phyloP scores from a whole-genome alignment of 2,797 vertebrate species.

The Acridotheres tristis region DNA sequence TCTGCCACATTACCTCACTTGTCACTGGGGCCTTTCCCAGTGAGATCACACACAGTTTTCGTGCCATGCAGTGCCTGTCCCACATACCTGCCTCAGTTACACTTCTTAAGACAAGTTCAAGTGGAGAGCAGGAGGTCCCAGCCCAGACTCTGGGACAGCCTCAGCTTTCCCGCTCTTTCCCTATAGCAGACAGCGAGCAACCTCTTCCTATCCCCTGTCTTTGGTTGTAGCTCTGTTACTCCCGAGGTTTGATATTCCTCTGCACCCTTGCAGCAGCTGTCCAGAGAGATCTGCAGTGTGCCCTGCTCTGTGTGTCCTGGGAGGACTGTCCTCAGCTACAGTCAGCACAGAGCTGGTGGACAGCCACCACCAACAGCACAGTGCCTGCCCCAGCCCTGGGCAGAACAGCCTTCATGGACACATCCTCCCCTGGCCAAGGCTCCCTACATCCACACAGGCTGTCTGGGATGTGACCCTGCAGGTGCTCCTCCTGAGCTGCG shows the following conservation, averaged over 20 bases:
- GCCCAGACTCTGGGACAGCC: not conserved
- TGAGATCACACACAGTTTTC: not conserved
- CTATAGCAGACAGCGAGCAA: not conserved
- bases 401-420: not conserved
- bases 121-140: not conserved
- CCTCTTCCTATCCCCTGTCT: not conserved
- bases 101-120: not conserved
- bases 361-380: not conserved
- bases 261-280: not conserved
- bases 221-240: not conserved
- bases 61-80: accelerated
- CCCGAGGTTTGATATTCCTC: not conserved
- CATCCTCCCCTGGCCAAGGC: not conserved
- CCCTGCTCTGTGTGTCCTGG: not conserved
- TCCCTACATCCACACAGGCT: not conserved
- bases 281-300: not conserved
- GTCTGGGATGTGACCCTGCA: not conserved
- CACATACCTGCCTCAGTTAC: not conserved
- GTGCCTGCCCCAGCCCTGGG: not conserved
- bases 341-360: not conserved
- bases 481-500: not conserved
- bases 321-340: not conserved
- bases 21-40: not conserved
- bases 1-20: not conserved
- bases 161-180: not conserved